phyloP scores from a whole-genome alignment of 35 echinoderm and acorn worm species.

The Heliocidaris erythrogramma region DNA sequence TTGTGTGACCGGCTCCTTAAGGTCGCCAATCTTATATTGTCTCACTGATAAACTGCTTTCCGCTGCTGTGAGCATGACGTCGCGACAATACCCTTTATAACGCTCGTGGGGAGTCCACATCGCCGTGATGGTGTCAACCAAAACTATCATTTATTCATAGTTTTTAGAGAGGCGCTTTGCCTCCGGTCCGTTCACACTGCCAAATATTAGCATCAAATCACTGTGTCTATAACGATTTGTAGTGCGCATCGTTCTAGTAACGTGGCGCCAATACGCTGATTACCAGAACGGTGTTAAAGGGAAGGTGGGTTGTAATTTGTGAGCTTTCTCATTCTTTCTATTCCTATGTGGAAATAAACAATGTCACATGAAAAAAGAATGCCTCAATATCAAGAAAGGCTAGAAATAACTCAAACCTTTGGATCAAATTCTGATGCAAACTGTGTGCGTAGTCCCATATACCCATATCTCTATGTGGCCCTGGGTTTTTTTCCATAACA shows the following conservation, averaged over 20 bases:
- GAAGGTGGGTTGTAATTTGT: too few relatives aligned
- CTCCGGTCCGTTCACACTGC: neutral
- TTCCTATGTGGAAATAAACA: too few relatives aligned
- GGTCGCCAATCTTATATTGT: constrained; percentile 14
- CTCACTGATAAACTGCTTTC: constrained; percentile 29
- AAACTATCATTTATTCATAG: constrained; percentile 31
- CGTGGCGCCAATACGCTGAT: too few relatives aligned
- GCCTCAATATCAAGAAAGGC: too few relatives aligned
- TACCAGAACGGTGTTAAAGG: too few relatives aligned
- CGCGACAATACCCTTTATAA: constrained; percentile 1
- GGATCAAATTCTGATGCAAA: too few relatives aligned
- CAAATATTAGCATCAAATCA: neutral
- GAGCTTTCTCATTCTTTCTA: too few relatives aligned
- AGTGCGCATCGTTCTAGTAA: neutral
- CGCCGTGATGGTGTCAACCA: neutral
- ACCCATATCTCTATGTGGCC: too few relatives aligned
- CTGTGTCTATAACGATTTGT: neutral
- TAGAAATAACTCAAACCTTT: too few relatives aligned
- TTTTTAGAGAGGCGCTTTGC: constrained; percentile 1
- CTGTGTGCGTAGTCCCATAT: too few relatives aligned
- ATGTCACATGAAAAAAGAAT: too few relatives aligned
- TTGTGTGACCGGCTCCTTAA: neutral
- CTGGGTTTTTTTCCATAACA: too few relatives aligned
- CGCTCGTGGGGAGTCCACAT: neutral
- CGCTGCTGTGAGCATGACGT: neutral